Evolutionary conservation across 2,797 vertebrate genomes (phyloP).

Genomic region (Poecilia velifera): DNA sequence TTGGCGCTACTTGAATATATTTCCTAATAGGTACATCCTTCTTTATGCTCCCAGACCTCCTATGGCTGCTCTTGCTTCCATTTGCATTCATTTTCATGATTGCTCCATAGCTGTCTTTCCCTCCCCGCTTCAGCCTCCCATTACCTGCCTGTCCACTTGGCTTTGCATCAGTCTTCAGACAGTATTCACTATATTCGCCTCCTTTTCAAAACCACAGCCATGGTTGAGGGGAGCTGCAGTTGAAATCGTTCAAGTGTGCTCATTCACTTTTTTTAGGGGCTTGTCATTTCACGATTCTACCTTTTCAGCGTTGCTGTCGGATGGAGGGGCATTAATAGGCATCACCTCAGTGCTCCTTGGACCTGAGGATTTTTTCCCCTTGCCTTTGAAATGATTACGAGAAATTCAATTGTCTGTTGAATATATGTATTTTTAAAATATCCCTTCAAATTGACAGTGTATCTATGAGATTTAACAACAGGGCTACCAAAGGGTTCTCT

Average conservation of each 20-base stretch:
- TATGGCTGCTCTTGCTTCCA: conserved; percentile 77
- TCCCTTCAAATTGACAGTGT: conserved; percentile 38
- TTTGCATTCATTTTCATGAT: conserved; percentile 88
- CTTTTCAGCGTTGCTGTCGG: conserved; percentile 76
- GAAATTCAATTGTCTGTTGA: conserved; percentile 65
- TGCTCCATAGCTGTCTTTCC: conserved; percentile 76
- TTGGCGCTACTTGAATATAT: conserved; percentile 44
- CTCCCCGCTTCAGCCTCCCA: conserved; percentile 66
- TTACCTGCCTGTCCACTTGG: conserved; percentile 79
- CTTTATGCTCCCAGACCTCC: conserved; percentile 63
- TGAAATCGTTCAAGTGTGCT: conserved; percentile 80
- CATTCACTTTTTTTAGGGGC: conserved; percentile 78
- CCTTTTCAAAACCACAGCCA: conserved; percentile 81
- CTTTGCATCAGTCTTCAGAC: conserved; percentile 76
- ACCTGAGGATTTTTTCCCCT: conserved; percentile 39
- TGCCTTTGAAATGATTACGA: conserved; percentile 76
- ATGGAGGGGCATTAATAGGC: conserved; percentile 78
- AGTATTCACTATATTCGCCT: conserved; percentile 75
- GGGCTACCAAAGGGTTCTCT: conserved; percentile 37
- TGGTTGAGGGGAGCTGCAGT: conserved; percentile 79
- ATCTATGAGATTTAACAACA: conserved; percentile 60
- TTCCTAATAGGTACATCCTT: conserved; percentile 40
- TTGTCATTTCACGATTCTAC: conserved; percentile 79
- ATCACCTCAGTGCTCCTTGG: conserved; percentile 77
- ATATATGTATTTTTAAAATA: conserved; percentile 75